Conservation (phyloP, 2,888 invertebrate species). For the Scaptomyza reducta region DNA sequence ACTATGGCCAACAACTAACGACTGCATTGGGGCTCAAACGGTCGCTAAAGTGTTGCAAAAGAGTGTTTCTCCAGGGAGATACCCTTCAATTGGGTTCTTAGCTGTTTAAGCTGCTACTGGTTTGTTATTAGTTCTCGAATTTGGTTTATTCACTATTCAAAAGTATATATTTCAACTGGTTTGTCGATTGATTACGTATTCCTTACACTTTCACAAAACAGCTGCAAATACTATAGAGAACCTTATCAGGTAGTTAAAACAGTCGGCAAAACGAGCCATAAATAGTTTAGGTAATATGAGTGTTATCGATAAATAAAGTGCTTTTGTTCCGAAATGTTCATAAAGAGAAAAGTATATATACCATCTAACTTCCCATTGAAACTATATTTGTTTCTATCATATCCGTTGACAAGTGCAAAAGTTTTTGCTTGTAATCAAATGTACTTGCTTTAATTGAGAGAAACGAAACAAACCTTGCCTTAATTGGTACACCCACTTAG, state of each 20-base stretch:
- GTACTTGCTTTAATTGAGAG: conserved; percentile 35
- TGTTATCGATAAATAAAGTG: no score
- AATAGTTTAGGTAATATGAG: conserved; percentile 8
- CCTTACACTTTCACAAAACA: no score
- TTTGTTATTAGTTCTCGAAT: no score
- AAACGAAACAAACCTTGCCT: conserved; percentile 33
- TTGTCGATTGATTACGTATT: no score
- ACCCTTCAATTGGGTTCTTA: no score
- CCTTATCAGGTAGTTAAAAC: conserved; percentile 16
- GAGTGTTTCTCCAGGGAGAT: no score
- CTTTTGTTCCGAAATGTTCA: no score
- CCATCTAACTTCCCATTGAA: neutral
- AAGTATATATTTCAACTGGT: no score
- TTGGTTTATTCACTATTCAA: no score
- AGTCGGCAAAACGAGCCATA: no score
- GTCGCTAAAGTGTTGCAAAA: conserved; percentile 31
- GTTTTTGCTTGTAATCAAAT: conserved; percentile 3
- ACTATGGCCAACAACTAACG: neutral
- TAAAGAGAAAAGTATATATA: no score
- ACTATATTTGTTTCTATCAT: neutral
- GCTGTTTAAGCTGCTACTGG: no score
- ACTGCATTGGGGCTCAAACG: conserved; percentile 7
- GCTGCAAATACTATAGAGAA: conserved; percentile 12
- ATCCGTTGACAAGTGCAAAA: conserved; percentile 1
- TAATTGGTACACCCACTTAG: conserved; percentile 50